Percentiles rank a stretch among this genome's conserved stretches.
Evolutionary conservation across 2,113 vertebrate genomes (phyloP).

Genomic region (Lophura nycthemera): DNA sequence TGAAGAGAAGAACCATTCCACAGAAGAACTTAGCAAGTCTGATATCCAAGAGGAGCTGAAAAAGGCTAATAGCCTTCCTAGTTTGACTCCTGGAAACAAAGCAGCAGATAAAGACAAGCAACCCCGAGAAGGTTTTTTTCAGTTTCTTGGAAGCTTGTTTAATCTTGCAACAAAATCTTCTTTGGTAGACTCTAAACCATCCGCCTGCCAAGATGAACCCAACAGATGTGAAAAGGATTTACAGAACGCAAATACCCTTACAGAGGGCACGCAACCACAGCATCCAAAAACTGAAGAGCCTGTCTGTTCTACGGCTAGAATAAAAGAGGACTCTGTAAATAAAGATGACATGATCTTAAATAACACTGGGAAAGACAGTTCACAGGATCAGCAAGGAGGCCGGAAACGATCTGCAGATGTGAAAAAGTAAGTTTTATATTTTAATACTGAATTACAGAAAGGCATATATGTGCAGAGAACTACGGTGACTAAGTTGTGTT

Average conservation of each 20-base stretch:
- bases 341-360: conserved; percentile 20
- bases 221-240: conserved; percentile 65
- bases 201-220: conserved; percentile 61
- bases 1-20: conserved; percentile 71
- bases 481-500: not conserved
- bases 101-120: conserved; percentile 70
- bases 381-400: conserved; percentile 32
- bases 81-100: conserved; percentile 67
- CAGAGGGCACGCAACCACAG: not conserved
- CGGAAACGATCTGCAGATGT: not conserved
- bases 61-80: conserved; percentile 73
- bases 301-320: not conserved
- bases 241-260: not conserved
- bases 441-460: not conserved
- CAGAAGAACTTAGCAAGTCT: conserved; percentile 62
- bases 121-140: conserved; percentile 81
- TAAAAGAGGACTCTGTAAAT: not conserved
- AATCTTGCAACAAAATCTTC: conserved; percentile 79
- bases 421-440: conserved; percentile 72
- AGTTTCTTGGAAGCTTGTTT: conserved; percentile 84
- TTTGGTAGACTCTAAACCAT: conserved; percentile 67
- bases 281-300: not conserved
- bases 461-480: not conserved
- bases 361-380: conserved; percentile 8
- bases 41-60: conserved; percentile 73